A percentile compares a stretch with the other conserved stretches of the same genome.
Evolutionary conservation across 2,113 vertebrate species (phyloP).

Genomic region (Chitala chitala): DNA sequence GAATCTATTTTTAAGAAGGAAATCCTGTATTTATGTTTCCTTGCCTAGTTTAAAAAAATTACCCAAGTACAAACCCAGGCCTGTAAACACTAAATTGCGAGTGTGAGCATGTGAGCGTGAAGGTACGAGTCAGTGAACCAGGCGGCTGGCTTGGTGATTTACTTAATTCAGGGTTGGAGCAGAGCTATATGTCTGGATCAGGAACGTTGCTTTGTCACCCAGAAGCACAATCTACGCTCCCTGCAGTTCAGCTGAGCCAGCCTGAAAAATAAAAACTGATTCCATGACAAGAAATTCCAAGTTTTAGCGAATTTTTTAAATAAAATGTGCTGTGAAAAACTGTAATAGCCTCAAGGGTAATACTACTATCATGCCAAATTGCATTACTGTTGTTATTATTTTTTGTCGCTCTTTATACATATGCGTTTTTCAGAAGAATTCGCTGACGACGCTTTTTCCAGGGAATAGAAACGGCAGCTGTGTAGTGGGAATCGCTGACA

Average conservation of each 20-base stretch:
- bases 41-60: slow-evolving; percentile 16
- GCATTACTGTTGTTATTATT: too few relatives aligned
- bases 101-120: slow-evolving; percentile 40
- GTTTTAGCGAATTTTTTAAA: neutral
- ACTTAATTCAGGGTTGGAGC: slow-evolving; percentile 54
- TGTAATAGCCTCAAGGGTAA: too few relatives aligned
- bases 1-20: slow-evolving; percentile 18
- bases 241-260: slow-evolving; percentile 16
- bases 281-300: neutral
- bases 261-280: slow-evolving; percentile 3
- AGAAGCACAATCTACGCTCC: slow-evolving; percentile 39
- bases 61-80: slow-evolving; percentile 35
- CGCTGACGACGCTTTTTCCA: too few relatives aligned
- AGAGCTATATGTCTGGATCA: slow-evolving; percentile 49
- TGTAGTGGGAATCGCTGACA: neutral
- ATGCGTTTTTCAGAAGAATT: too few relatives aligned
- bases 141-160: slow-evolving; percentile 49
- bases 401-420: too few relatives aligned
- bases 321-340: neutral
- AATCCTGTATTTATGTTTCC: neutral
- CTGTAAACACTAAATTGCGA: slow-evolving; percentile 44
- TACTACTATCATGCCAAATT: too few relatives aligned
- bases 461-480: too few relatives aligned
- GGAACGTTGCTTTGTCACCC: slow-evolving; percentile 40
- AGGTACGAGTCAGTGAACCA: slow-evolving; percentile 52